Evolutionary conservation across 2,797 vertebrate species (phyloP).

Genomic region (Labroides dimidiatus): DNA sequence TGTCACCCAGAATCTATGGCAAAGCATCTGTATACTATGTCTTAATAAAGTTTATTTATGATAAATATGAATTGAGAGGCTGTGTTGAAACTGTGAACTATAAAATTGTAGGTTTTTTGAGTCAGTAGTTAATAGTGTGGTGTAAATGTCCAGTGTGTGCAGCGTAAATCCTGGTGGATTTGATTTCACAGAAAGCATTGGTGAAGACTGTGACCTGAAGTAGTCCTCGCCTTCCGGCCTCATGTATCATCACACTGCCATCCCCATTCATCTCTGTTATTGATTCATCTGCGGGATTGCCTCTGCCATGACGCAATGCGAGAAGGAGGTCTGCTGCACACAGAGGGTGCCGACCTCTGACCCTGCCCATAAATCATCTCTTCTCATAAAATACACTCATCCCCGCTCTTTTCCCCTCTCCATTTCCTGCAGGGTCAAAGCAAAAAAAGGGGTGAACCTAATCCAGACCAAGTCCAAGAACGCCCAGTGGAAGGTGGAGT

Average conservation of each 20-base stretch:
- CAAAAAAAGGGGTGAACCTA: slow-evolving; percentile 97
- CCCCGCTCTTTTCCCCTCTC: slow-evolving; percentile 13
- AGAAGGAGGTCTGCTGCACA: slow-evolving; percentile 38
- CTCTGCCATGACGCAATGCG: slow-evolving; percentile 62
- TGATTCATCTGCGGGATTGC: slow-evolving; percentile 74
- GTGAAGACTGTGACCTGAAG: slow-evolving; percentile 35
- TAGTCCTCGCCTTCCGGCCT: slow-evolving; percentile 20
- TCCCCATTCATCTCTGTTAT: slow-evolving; percentile 70
- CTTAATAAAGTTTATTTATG: neutral
- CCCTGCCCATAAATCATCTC: slow-evolving; percentile 66
- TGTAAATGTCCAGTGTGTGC: neutral
- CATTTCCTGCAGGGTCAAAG: slow-evolving; percentile 90
- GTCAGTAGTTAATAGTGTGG: slow-evolving; percentile 2
- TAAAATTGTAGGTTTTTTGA: neutral
- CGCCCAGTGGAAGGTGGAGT: slow-evolving; percentile 93
- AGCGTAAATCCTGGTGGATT: slow-evolving; percentile 5
- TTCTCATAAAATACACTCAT: slow-evolving; percentile 56
- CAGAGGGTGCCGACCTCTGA: slow-evolving; percentile 56
- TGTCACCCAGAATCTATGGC: slow-evolving; percentile 6
- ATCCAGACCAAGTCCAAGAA: slow-evolving; percentile 91
- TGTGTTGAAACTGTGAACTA: neutral
- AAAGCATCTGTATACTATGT: neutral
- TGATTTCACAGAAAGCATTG: slow-evolving; percentile 35
- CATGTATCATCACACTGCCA: slow-evolving; percentile 56
- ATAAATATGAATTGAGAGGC: neutral